Evolutionary conservation across 2,113 vertebrate species (phyloP).

Genomic region (Columba janthina): DNA sequence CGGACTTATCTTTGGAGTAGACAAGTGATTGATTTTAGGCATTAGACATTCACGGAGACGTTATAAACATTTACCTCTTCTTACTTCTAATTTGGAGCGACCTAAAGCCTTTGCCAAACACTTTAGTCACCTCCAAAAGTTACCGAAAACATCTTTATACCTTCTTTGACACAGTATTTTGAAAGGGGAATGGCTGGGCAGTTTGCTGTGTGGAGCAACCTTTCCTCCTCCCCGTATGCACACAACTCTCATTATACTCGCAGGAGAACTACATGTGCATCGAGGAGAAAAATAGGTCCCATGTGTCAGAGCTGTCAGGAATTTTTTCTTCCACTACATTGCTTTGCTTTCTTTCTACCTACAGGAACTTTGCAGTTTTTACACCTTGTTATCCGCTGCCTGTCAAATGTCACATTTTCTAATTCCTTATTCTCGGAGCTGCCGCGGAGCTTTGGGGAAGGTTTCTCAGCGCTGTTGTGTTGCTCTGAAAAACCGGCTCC

Average conservation of each 20-base stretch:
- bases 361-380: constrained; percentile 29
- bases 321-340: constrained; percentile 53
- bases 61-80: constrained; percentile 62
- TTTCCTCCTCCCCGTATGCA: not conserved
- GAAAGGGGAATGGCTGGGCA: not conserved
- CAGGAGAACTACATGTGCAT: not conserved
- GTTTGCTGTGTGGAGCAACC: not conserved
- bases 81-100: not conserved
- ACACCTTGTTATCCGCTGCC: constrained; percentile 18
- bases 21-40: constrained; percentile 46
- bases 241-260: not conserved
- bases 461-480: not conserved
- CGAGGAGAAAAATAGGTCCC: constrained; percentile 41
- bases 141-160: not conserved
- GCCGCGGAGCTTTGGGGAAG: fast-evolving
- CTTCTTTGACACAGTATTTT: not conserved
- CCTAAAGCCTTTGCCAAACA: not conserved
- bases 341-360: constrained; percentile 42
- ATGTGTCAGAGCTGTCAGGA: constrained; percentile 47
- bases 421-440: constrained; percentile 18
- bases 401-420: constrained; percentile 38
- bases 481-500: not conserved
- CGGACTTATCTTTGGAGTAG: constrained; percentile 12
- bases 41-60: not conserved
- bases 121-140: not conserved